A percentile compares a stretch with the other conserved stretches of the same genome.
phyloP scores from a whole-genome alignment of 2,797 vertebrate genomes.

The Aeoliscus strigatus region DNA sequence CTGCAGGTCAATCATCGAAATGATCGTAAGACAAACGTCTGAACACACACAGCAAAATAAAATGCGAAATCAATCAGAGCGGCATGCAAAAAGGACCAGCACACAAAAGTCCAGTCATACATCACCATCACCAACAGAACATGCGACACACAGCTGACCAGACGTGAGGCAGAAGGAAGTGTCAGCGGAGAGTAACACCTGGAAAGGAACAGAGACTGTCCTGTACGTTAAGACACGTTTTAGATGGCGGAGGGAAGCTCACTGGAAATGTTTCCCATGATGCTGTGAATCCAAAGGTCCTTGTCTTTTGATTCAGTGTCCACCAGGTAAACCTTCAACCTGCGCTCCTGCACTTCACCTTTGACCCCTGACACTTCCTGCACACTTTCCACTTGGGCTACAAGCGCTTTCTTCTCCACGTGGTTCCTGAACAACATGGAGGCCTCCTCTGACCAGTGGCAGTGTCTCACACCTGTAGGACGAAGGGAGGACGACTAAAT shows the following conservation, averaged over 20 bases:
- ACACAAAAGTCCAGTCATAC: too few relatives aligned
- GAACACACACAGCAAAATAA: too few relatives aligned
- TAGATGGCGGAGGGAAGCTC: constrained; percentile 44
- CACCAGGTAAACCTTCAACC: constrained; percentile 83
- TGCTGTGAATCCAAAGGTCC: constrained; percentile 91
- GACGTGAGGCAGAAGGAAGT: too few relatives aligned
- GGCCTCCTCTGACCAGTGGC: constrained; percentile 87
- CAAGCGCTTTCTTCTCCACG: constrained; percentile 86
- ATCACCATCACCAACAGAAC: too few relatives aligned
- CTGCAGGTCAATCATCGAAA: too few relatives aligned
- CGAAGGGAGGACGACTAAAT: not conserved
- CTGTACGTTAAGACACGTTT: not conserved
- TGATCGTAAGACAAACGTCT: too few relatives aligned
- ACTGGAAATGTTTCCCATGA: constrained; percentile 79
- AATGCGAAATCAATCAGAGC: too few relatives aligned
- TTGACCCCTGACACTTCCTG: constrained; percentile 63
- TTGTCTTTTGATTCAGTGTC: constrained; percentile 82
- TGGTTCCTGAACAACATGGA: constrained; percentile 91
- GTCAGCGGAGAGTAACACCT: too few relatives aligned
- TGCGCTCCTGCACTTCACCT: constrained; percentile 74
- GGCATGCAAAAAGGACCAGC: too few relatives aligned
- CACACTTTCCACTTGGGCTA: constrained; percentile 83
- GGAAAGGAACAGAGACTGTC: too few relatives aligned
- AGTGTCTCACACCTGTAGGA: constrained; percentile 66
- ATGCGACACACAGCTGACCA: too few relatives aligned